Evolutionary conservation across 2,888 invertebrate genomes (phyloP).

Genomic region (Macrophya annulata): DNA sequence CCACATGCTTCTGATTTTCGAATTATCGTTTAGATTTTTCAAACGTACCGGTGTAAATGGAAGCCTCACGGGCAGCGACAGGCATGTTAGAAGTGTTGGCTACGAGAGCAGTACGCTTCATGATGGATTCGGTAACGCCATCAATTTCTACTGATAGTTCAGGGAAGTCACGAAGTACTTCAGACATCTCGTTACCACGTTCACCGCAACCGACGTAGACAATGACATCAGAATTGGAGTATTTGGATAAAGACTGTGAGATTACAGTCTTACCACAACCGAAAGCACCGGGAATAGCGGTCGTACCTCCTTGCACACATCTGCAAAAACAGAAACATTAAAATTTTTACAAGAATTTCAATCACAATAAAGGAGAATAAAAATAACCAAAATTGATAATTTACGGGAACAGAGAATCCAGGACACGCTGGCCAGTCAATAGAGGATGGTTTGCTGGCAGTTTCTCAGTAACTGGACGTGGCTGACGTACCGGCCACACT

Average conservation of each 20-base stretch:
- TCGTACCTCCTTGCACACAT: constrained; percentile 99
- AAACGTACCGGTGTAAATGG: constrained; percentile 95
- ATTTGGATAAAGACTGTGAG: constrained; percentile 99
- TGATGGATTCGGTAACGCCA: constrained; percentile 98
- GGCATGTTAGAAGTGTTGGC: constrained; percentile 99
- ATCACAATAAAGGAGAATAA: background rate
- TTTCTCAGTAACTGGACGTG: constrained; percentile 98
- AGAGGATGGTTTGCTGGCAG: constrained; percentile 99
- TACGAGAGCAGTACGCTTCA: constrained; percentile 99
- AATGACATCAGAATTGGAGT: constrained; percentile 99
- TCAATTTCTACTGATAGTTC: constrained; percentile 98
- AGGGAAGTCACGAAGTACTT: constrained; percentile 99
- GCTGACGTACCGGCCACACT: constrained; percentile 99
- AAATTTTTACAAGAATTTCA: background rate
- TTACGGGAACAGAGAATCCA: constrained; percentile 99
- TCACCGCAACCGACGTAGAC: constrained; percentile 99
- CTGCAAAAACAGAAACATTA: constrained; percentile 78
- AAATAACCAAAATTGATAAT: constrained; percentile 74
- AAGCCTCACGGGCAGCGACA: constrained; percentile 99
- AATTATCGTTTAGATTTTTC: background rate
- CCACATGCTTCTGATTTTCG: background rate
- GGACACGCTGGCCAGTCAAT: constrained; percentile 98
- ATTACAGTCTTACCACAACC: constrained; percentile 99
- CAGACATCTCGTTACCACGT: constrained; percentile 99
- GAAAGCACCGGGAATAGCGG: constrained; percentile 99